A percentile compares a stretch with the other conserved stretches of the same genome.
These are phyloP conservation scores for Tricholauxania praeusta DNA, from an alignment of 2,888 invertebrate genomes.

Conservation along the genomic window DNA sequence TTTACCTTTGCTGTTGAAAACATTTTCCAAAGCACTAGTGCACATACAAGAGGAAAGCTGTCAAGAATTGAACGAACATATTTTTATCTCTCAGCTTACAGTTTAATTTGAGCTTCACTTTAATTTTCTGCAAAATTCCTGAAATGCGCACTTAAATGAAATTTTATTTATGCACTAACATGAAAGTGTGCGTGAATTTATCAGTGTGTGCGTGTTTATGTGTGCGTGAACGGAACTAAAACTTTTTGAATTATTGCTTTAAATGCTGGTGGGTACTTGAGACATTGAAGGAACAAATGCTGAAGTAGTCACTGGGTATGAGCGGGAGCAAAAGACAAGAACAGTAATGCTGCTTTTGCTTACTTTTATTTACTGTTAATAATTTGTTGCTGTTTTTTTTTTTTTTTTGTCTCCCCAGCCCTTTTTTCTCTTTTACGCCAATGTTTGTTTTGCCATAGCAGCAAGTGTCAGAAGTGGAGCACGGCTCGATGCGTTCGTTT, in stretches of 20 bases:
- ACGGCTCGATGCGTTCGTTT: constrained; percentile 23
- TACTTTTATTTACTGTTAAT: constrained; percentile 13
- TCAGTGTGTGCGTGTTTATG: constrained; percentile 1
- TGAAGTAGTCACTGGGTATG: background rate
- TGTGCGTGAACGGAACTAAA: constrained; percentile 7
- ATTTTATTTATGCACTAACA: background rate
- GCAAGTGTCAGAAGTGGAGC: constrained; percentile 27
- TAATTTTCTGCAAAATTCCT: background rate
- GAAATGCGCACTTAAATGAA: constrained; percentile 5
- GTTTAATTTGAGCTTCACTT: constrained; percentile 9
- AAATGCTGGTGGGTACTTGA: constrained; percentile 24
- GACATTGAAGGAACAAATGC: background rate
- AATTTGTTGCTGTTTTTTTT: background rate
- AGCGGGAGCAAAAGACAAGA: background rate
- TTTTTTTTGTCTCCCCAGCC: background rate
- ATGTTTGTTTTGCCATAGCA: background rate
- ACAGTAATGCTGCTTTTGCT: background rate
- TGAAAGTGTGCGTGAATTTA: background rate
- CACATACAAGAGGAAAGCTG: background rate
- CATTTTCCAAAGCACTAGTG: background rate
- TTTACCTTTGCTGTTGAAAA: constrained; percentile 4
- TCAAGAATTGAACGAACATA: background rate
- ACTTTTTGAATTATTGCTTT: constrained; percentile 29
- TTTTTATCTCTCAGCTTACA: constrained; percentile 10
- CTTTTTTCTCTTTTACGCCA: background rate